A percentile compares a stretch with the other conserved stretches of the same genome.
Evolutionary conservation across 2,113 vertebrate genomes (phyloP).

Genomic region (Apaloderma vittatum): DNA sequence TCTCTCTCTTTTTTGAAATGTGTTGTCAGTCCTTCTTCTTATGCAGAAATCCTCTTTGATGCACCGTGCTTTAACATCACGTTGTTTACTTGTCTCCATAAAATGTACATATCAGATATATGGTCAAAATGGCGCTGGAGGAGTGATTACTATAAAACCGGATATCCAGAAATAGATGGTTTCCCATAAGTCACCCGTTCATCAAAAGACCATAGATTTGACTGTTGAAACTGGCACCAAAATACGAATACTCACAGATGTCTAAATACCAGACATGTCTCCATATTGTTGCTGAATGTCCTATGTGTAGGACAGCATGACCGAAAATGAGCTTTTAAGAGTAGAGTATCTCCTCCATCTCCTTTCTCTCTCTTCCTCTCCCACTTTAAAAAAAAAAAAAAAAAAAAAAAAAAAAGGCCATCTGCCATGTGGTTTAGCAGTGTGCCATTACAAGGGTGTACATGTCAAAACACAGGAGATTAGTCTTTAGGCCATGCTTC

Average conservation of each 20-base stretch:
- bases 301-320: neutral
- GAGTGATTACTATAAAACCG: neutral
- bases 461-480: neutral
- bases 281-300: neutral
- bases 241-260: accelerated
- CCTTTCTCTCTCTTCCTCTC: neutral
- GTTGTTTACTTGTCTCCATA: neutral
- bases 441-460: neutral
- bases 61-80: neutral
- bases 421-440: neutral
- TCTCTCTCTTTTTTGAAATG: neutral
- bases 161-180: neutral
- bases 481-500: neutral
- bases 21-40: neutral
- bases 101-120: neutral
- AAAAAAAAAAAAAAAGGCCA: neutral
- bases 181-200: neutral
- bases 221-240: neutral
- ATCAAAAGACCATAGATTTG: neutral
- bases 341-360: neutral
- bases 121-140: neutral
- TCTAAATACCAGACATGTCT: neutral
- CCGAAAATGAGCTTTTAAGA: neutral
- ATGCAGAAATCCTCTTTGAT: neutral
- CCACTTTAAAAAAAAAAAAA: neutral